Conservation (phyloP, 2,888 invertebrate species). For the Aromia moschata region DNA sequence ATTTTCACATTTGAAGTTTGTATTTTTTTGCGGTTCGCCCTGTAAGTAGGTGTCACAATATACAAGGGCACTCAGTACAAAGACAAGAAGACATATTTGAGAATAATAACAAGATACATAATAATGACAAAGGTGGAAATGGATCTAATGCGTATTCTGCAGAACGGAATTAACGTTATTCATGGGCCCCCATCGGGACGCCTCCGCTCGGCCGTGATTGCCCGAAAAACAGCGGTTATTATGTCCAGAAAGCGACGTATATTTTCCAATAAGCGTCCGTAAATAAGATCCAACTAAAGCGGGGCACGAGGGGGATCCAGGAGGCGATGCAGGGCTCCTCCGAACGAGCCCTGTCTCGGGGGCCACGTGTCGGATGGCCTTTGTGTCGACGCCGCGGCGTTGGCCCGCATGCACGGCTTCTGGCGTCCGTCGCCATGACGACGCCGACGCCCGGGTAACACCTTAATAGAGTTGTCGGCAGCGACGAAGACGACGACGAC, state of each 20-base stretch:
- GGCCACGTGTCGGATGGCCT: slow-evolving; percentile 27
- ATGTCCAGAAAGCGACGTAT: slow-evolving; percentile 20
- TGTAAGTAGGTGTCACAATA: no score
- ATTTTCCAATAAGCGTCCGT: slow-evolving; percentile 24
- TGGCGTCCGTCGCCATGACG: slow-evolving; percentile 49
- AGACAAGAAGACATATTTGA: no score
- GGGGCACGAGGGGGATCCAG: slow-evolving; percentile 22
- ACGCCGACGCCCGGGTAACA: slow-evolving; percentile 46
- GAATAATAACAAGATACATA: no score
- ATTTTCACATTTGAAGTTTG: no score
- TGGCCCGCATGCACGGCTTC: slow-evolving; percentile 44
- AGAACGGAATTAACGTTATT: no score
- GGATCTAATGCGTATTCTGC: no score
- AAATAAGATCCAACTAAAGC: slow-evolving; percentile 24
- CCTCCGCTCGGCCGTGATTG: no score
- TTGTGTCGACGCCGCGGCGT: slow-evolving; percentile 33
- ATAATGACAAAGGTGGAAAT: no score
- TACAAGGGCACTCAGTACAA: no score
- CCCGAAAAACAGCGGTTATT: slow-evolving; percentile 11
- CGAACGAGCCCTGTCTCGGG: slow-evolving; percentile 17
- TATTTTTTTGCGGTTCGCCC: no score
- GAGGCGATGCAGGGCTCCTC: slow-evolving; percentile 14
- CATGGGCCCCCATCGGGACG: no score
- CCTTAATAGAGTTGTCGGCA: slow-evolving; percentile 54
- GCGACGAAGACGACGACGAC: slow-evolving; percentile 37